Evolutionary conservation across 2,113 vertebrate species (phyloP), one percentile per base, ranked within the genome.

Genomic region (Seriola dumerili): DNA sequence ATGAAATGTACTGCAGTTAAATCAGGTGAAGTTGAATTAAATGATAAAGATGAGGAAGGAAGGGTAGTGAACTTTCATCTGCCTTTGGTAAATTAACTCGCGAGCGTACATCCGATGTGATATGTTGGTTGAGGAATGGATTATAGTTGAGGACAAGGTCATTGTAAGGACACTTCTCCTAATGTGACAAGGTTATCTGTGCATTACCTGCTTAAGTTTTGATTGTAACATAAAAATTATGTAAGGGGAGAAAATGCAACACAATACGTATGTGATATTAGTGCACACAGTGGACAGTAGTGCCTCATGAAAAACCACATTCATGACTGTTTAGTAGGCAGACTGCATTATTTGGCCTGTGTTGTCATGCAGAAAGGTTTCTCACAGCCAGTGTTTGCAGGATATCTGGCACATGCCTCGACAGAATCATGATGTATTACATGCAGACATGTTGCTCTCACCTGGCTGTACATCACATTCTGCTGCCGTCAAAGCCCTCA

Each of bases 361-460:
- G 69, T 48, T 84, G 67, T 87, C 78, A 72, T 77, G 85, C 84
- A 64, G 68, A 76, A 78, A 77, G 62, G 19, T 55, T 81, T 34
- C 48, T 62, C 70, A 16, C 34, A 42, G 78, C 34, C 62, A 48
- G 11, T 52, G 66, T 59, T 85, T 68, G 73, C 85, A 72, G 59
- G 63, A 61, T 63, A 67, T 76, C 85, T 76, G 81, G 63, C 71
- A 62, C 74, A 25, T n/a, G 23, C 42, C 29, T 40, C 4, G 57
- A 67, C 65, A 48, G 69, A 71, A 50, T 59, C 48, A 19, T 54
- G 61, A 81, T 48, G 78, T 59, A 72, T 70, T 75, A 73, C 76
- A 70, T 42, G 23, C 42, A 34, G 36, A 8, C 71, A 7, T 54
- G 40, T 52, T 25, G 32, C 79, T 73, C 38, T 88, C 80, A 48